phyloP scores from a whole-genome alignment of 1,140 invertebrate genomes.

The Drosophila kepulauana region DNA sequence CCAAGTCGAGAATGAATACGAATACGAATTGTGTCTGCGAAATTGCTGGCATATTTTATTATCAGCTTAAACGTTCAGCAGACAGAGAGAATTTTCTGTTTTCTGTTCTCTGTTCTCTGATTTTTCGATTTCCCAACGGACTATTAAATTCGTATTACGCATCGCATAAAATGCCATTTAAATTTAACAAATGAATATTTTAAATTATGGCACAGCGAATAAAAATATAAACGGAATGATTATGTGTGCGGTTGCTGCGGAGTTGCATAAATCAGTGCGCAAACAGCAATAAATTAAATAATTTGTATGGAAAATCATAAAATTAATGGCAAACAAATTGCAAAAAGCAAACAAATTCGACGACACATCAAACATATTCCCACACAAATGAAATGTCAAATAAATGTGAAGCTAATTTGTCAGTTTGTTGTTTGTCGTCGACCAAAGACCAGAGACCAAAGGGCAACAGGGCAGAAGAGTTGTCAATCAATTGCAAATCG shows the following conservation, averaged over 20 bases:
- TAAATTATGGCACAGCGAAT: conserved; percentile 44
- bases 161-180: conserved; percentile 59
- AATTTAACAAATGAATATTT: conserved; percentile 46
- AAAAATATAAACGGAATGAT: conserved; percentile 62
- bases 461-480: background rate
- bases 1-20: background rate
- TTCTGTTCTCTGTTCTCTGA: background rate
- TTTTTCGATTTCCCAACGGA: conserved; percentile 46
- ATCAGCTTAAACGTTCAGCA: conserved; percentile 15
- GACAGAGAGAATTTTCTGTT: conserved; percentile 5
- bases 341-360: conserved; percentile 41
- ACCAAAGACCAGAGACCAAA: conserved; percentile 36
- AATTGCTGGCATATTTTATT: conserved; percentile 30
- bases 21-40: background rate
- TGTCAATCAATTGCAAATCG: conserved; percentile 68
- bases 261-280: conserved; percentile 63
- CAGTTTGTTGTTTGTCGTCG: conserved; percentile 50
- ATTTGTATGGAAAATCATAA: conserved; percentile 69
- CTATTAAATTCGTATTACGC: conserved; percentile 63
- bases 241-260: conserved; percentile 12
- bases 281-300: conserved; percentile 72
- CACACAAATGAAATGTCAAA: conserved; percentile 65
- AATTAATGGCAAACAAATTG: conserved; percentile 58
- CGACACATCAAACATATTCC: conserved; percentile 14
- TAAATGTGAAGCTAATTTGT: conserved; percentile 77